Base-by-base conservation (phyloP, 2,797 vertebrate genomes). In the Moxostoma hubbsi region DNA sequence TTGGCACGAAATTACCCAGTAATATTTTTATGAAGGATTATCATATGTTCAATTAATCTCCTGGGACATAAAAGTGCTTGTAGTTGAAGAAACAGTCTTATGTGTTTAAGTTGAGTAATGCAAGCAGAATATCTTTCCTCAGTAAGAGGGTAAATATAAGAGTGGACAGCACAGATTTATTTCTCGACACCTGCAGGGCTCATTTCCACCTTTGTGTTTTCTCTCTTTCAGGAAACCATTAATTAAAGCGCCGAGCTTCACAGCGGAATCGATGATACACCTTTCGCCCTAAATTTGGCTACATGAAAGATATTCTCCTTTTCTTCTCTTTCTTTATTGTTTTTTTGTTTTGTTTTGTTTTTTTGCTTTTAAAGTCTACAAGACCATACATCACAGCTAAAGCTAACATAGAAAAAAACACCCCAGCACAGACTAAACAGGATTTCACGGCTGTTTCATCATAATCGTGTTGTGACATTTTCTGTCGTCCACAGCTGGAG, bases 191-290 rank as follows among this genome's bases (percentile, higher is more conserved):
- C 24, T 77, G 79, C 5, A 85, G 85, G 84, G 86, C 89, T 92
- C 18, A 88, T 94, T 92, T 93, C 82, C 85, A 90, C 86, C 87
- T 86, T 81, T 79, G 87, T 88, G 36, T 80, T 83, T 82, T 72
- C 68, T 65, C 59, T 72, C 79, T 78, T 81, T 82, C 70, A 83
- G 81, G 85, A 87, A 87, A 88, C 88, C 86, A 90, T 92, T 89
- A 90, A 90, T 91, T 87, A 83, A 85, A 86, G 87, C 89, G 87
- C 80, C 82, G 88, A 88, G 81, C 50, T 62, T 69, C 45, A 18
- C 55, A 15, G 55, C 10, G 12, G 65, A 92, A 93, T 91, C 88
- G 89, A 90, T 92, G 89, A 84, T 73, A 68, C 24, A 69, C 80
- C 43, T 82, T 84, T 72, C n/a, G 55, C 89, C 87, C 85, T 85